Evolutionary conservation across 2,797 vertebrate species (phyloP).

Genomic region (Typhlichthys eigenmanni): DNA sequence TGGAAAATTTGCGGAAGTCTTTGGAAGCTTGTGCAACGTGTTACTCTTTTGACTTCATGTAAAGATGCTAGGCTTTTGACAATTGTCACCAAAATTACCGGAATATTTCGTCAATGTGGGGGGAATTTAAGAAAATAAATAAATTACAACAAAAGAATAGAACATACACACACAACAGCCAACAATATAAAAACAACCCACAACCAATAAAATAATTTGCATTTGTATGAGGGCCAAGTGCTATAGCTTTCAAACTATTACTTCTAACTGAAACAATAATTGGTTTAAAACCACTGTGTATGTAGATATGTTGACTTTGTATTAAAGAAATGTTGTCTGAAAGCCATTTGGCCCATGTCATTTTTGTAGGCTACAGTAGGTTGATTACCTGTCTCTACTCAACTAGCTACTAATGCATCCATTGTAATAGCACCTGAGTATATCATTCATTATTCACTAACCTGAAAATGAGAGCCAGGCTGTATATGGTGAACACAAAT

Average conservation of each 20-base stretch:
- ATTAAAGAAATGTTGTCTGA: constrained; percentile 99
- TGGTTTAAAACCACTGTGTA: constrained; percentile 94
- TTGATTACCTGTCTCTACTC: not conserved
- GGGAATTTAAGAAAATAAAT: constrained; percentile 46
- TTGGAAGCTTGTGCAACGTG: constrained; percentile 73
- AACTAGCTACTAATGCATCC: not conserved
- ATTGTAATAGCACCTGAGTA: not conserved
- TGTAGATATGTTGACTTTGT: constrained; percentile 99
- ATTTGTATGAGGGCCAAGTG: constrained; percentile 89
- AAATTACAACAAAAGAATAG: constrained; percentile 57
- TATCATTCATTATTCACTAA: not conserved
- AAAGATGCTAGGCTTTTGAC: constrained; percentile 78
- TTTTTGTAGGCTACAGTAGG: constrained; percentile 16
- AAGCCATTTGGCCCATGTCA: constrained; percentile 45
- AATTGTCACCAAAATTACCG: constrained; percentile 63
- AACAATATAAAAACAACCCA: constrained; percentile 61
- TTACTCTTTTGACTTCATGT: constrained; percentile 76
- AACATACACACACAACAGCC: constrained; percentile 60
- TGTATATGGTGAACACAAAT: constrained; percentile 37
- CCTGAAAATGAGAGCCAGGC: constrained; percentile 10
- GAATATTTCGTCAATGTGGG: constrained; percentile 61
- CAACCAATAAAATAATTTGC: constrained; percentile 73
- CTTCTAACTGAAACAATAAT: constrained; percentile 90
- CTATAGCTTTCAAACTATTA: constrained; percentile 91
- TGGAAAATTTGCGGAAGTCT: constrained; percentile 51